Evolutionary conservation across 1,140 invertebrate genomes (phyloP), one percentile per base, ranked within the genome.

Genomic region (Drosophila sproati): DNA sequence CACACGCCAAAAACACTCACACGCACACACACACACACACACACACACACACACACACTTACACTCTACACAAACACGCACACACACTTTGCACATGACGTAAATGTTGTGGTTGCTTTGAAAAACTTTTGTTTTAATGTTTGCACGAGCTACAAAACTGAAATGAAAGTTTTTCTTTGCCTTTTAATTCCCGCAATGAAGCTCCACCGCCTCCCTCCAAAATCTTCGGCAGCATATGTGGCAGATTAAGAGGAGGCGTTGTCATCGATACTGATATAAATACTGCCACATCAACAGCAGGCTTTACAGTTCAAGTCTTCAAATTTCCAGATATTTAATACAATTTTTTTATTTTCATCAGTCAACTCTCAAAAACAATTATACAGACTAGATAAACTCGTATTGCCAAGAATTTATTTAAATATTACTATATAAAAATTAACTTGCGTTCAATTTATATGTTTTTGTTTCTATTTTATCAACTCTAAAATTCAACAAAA

Each of bases 121-220:
- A 82, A 87, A 50, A 77, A 88, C 70, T 83, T 87, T 86, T 8
- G 71, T 83, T 87, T 82, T 80, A 82, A 87, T 86, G 78, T 60
- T 75, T 72, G 78, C 82, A 56, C 73, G 41, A 39, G 57, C 45
- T 68, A 52, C 47, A 39, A 66, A 62, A 63, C 57, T 62, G 29
- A 37, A 61, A 69, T 41, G 41, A 29, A 73, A 73, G 41, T 73
- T 69, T 60, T n/a, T 32, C 70, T 28, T 56, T 52, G 54, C 32
- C 50, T 73, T 61, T 61, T 61, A 55, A 73, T 69, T 63, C 60
- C 7, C 31, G 47, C 47, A 20, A 48, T 48, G 39, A 34, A 41
- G 20, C 20, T 20, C 20, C 39, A 43, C 39, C 4, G 10, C 10
- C 39, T n/a, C 10, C n/a, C 10, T 43, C 4, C 10, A 2, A 8